phyloP scores from a whole-genome alignment of 1,140 invertebrate genomes.

The Drosophila carrolli region DNA sequence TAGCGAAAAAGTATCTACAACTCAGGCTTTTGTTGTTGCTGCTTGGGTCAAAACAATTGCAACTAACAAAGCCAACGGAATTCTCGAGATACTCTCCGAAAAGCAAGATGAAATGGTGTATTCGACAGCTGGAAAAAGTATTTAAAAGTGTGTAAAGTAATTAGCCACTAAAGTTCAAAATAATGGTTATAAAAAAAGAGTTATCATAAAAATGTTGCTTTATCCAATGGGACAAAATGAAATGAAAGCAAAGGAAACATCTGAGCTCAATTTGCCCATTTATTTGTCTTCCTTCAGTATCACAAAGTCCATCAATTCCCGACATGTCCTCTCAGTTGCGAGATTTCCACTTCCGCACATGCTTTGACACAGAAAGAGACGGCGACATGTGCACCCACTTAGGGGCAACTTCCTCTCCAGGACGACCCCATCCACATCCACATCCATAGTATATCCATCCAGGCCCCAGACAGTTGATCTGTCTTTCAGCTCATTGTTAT shows the following conservation, averaged over 20 bases:
- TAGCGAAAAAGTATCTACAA: conserved; percentile 46
- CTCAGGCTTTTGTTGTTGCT: conserved; percentile 33
- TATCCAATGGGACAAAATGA: no score
- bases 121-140: background rate
- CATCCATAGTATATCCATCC: background rate
- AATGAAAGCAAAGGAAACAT: no score
- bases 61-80: conserved; percentile 47
- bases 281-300: background rate
- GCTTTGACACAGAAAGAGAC: conserved; percentile 5
- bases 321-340: background rate
- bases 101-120: background rate
- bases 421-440: background rate
- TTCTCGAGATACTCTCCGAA: conserved; percentile 7
- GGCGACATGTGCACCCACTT: conserved; percentile 44
- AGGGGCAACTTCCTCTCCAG: conserved; percentile 17
- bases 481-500: conserved; percentile 28
- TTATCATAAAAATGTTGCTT: no score
- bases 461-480: conserved; percentile 21
- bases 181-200: no score
- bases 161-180: no score
- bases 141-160: background rate
- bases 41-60: conserved; percentile 51
- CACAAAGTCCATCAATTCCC: background rate
- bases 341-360: conserved; percentile 16
- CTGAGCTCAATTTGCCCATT: no score